A percentile compares a stretch with the other conserved stretches of the same genome.
phyloP scores from a whole-genome alignment of 1,140 invertebrate genomes.

The Hylaeus volcanicus region DNA sequence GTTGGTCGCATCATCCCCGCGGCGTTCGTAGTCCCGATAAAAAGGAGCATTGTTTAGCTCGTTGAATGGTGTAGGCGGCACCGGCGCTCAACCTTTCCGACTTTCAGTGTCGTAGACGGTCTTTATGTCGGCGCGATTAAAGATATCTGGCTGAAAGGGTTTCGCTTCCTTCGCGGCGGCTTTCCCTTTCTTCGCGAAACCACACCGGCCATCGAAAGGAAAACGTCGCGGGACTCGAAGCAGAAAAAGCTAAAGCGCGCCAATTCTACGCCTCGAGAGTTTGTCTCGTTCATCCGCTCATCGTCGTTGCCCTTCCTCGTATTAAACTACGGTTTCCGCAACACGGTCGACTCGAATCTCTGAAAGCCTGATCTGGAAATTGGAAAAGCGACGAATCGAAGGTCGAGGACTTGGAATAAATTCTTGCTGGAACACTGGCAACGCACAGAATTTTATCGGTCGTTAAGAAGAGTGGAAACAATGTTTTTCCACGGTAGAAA shows the following conservation, averaged over 20 bases:
- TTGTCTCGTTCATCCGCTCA: background rate
- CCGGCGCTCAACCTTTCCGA: slow-evolving; percentile 11
- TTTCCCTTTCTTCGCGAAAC: slow-evolving; percentile 21
- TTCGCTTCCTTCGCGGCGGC: slow-evolving; percentile 15
- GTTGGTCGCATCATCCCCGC: background rate
- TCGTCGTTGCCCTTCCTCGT: no score
- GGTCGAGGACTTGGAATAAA: no score
- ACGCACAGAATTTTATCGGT: no score
- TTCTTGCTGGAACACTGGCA: no score
- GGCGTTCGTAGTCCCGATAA: background rate
- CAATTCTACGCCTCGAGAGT: background rate
- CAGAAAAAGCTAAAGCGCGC: background rate
- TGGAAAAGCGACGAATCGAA: no score
- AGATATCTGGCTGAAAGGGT: slow-evolving; percentile 43
- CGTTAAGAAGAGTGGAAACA: no score
- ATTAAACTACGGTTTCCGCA: no score
- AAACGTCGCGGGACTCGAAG: background rate
- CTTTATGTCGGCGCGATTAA: slow-evolving; percentile 45
- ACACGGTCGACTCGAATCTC: no score
- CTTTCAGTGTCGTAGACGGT: slow-evolving; percentile 38
- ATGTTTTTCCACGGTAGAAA: no score
- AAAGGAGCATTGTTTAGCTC: slow-evolving; percentile 21
- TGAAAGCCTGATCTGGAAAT: no score
- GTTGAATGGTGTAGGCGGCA: slow-evolving; percentile 21
- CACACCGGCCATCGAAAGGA: background rate